Evolutionary conservation across 2,113 vertebrate species (phyloP).

Genomic region (Heloderma charlesbogerti): DNA sequence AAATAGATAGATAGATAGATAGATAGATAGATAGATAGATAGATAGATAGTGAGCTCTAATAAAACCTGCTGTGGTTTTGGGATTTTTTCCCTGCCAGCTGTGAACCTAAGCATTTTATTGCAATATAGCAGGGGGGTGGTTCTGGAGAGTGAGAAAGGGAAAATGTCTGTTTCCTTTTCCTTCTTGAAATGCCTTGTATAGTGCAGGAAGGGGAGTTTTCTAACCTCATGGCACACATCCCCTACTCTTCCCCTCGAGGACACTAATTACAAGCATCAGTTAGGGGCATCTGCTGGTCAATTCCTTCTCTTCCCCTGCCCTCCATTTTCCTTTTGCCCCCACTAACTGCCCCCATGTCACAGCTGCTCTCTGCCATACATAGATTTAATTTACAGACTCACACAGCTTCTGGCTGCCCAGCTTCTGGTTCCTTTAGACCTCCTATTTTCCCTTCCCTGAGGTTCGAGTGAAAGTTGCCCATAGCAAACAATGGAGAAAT

Average conservation of each 20-base stretch:
- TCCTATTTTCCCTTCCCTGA: neutral
- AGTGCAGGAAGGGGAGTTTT: neutral
- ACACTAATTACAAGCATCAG: no score
- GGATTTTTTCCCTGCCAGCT: neutral
- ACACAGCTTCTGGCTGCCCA: neutral
- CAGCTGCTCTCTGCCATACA: neutral
- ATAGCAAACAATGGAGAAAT: neutral
- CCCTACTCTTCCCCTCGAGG: no score
- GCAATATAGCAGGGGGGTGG: no score
- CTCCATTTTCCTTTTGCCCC: no score
- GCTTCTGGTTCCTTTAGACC: neutral
- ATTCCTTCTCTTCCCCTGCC: no score
- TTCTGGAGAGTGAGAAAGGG: neutral
- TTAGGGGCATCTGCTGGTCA: no score
- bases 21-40: no score
- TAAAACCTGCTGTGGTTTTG: no score
- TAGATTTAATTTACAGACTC: neutral
- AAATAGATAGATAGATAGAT: no score
- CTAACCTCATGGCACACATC: no score
- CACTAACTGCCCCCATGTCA: neutral
- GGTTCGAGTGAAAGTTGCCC: neutral
- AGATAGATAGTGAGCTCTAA: no score
- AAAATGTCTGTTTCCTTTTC: neutral
- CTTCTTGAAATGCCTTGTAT: neutral
- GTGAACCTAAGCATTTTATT: neutral